phyloP scores from a whole-genome alignment of 2,113 vertebrate species.

The Shinisaurus crocodilurus region DNA sequence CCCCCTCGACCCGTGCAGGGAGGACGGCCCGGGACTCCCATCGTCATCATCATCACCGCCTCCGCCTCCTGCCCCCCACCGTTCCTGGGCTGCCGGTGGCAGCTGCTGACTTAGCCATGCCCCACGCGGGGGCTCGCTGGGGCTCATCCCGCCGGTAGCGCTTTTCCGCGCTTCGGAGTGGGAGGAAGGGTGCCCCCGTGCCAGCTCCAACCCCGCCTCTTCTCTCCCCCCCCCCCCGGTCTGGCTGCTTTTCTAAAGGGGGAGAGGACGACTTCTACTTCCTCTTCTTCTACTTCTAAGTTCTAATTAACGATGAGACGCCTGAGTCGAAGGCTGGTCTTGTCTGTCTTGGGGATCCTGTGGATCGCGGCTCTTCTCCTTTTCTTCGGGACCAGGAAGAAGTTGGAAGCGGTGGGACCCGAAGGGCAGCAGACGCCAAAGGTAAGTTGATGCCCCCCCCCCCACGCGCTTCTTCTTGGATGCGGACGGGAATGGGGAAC shows the following conservation, averaged over 20 bases:
- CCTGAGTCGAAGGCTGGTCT: constrained; percentile 71
- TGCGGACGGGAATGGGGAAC: background rate
- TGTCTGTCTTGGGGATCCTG: constrained; percentile 74
- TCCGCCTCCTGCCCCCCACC: background rate
- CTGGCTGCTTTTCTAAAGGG: constrained; percentile 32
- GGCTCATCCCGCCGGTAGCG: background rate
- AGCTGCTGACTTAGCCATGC: background rate
- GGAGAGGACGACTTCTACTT: background rate
- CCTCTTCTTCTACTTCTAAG: background rate
- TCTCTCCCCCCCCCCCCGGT: constrained; percentile 43
- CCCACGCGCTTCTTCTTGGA: background rate
- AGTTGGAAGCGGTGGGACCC: constrained; percentile 67
- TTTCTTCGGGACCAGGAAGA: constrained; percentile 75
- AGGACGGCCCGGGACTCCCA: constrained; percentile 56
- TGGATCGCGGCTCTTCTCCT: constrained; percentile 78
- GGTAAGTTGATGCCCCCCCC: constrained; percentile 48
- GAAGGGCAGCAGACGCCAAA: constrained; percentile 68
- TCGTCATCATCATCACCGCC: background rate
- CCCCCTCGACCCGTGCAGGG: constrained; percentile 26
- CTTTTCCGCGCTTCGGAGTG: background rate
- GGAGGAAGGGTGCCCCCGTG: background rate
- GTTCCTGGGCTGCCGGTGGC: background rate
- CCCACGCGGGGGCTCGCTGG: constrained; percentile 5
- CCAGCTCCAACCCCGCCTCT: constrained; percentile 22
- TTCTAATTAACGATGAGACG: constrained; percentile 65